Base-by-base conservation (phyloP, 2,113 vertebrate genomes). In the Forbesichthys agassizii region DNA sequence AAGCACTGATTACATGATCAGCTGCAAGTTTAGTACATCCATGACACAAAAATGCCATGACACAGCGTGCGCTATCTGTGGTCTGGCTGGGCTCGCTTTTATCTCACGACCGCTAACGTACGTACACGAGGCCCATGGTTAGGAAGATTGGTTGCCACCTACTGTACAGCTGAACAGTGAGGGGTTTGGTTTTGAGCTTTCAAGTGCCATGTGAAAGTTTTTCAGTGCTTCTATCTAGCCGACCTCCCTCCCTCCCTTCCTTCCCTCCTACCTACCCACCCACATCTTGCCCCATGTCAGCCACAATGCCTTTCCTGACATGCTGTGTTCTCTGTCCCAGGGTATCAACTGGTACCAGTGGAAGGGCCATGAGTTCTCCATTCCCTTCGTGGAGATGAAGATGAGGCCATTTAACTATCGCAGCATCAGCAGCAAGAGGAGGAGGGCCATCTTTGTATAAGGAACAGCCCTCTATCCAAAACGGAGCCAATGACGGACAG, bases 301-400 rank as follows among this genome's bases (percentile, higher is more conserved):
- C 42, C 49, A 20, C 49, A 8, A 56, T 9, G 4, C 53, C 16
- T 8, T 14, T 52, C 71, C 59, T 71, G 20, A 68, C 66, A 61
- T 48, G 42, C 0, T 48, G 0, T 61, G 62, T 73, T 53, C 1
- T 4, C 75, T 70, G 55, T 71, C 54, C 47, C 86, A 99, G 98
- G 98, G 97, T 0, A 98, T 99, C 86, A 99, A 99, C 93, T 99
- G 98, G 98, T 98, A 96, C 85, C 95, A 96, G 5, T 99, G 98
- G 98, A 99, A 98, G 92, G 98, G 98, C 74, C 98, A 99, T 0
- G 98, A 99, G 86, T 96, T 98, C 89, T 99, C 98, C 73, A 97
- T 99, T 66, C 98, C 98, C 11, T 98, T 96, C 0, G 96, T 99
- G 89, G 98, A 99, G 92, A 99, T 99, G 98, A 99, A 99, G 92